Conservation (phyloP, 2,888 invertebrate genomes). For the Tineola bisselliella region DNA sequence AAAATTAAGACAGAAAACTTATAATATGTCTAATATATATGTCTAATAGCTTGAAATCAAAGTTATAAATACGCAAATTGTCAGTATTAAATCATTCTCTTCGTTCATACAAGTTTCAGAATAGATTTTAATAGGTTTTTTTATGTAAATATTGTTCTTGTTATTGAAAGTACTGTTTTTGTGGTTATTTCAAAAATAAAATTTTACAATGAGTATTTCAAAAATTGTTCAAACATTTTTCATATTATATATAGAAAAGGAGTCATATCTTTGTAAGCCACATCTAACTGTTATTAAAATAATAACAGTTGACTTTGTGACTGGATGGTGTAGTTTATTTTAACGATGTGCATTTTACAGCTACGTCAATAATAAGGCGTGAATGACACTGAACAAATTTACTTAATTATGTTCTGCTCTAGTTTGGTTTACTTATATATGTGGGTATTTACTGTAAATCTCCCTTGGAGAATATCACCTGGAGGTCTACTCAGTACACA, state of each 20-base stretch:
- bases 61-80: background rate
- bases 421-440: background rate
- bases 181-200: no score
- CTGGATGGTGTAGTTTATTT: background rate
- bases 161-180: no score
- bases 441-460: no score
- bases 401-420: background rate
- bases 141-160: background rate
- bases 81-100: background rate
- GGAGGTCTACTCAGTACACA: no score
- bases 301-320: background rate
- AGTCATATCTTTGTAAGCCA: no score
- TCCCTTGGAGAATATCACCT: no score
- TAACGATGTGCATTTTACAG: slow-evolving; percentile 1
- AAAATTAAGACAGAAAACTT: no score
- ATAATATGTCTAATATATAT: no score
- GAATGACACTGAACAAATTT: background rate
- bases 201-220: no score
- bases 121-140: slow-evolving; percentile 6
- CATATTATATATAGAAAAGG: no score
- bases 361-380: slow-evolving; percentile 8
- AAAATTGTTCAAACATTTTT: no score
- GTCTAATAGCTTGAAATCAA: background rate
- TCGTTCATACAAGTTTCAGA: background rate
- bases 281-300: background rate